A percentile compares a stretch with the other conserved stretches of the same genome.
phyloP scores from a whole-genome alignment of 2,113 vertebrate species.

The Eurystomus gularis region DNA sequence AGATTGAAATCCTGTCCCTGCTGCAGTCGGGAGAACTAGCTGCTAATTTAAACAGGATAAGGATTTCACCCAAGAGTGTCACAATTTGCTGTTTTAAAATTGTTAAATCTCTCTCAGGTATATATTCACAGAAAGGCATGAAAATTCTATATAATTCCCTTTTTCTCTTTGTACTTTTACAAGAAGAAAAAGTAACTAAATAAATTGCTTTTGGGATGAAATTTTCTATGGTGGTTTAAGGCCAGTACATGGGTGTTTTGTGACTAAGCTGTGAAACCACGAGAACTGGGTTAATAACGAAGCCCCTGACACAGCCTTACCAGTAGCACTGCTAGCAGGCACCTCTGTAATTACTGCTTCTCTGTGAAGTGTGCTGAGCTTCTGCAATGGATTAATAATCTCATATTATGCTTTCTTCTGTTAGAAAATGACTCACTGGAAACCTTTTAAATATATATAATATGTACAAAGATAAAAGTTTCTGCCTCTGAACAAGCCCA shows the following conservation, averaged over 20 bases:
- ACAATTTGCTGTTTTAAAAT: neutral
- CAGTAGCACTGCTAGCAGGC: neutral
- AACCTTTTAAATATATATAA: neutral
- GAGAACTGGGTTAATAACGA: constrained; percentile 38
- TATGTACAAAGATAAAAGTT: neutral
- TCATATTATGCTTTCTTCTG: neutral
- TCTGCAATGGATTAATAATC: neutral
- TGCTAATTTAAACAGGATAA: neutral
- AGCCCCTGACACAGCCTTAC: neutral
- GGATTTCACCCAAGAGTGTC: neutral
- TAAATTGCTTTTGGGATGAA: neutral
- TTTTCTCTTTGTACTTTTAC: neutral
- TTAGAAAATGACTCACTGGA: neutral
- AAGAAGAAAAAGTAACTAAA: neutral
- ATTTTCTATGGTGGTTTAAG: neutral
- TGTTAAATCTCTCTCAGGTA: neutral
- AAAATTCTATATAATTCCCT: neutral
- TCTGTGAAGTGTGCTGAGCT: neutral
- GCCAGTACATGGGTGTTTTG: neutral
- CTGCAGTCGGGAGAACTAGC: neutral
- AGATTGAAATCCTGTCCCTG: neutral
- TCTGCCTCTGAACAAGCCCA: neutral
- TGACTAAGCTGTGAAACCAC: neutral
- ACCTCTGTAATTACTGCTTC: constrained; percentile 40
- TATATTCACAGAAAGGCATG: neutral